Base-by-base conservation (phyloP, 2,113 vertebrate species). In the Saiga tatarica region DNA sequence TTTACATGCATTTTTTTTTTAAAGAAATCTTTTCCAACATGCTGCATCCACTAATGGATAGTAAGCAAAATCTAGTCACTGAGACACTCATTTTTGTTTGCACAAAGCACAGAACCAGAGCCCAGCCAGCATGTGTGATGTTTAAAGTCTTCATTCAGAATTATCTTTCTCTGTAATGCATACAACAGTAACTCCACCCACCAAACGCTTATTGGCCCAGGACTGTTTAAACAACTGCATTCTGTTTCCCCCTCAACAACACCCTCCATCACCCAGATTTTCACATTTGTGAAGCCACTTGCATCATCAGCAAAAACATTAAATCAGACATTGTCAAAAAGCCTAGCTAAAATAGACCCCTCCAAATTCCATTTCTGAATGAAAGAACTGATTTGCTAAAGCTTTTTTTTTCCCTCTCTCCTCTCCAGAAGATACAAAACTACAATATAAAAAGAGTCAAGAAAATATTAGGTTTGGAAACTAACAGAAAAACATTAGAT, bases 151-250 rank as follows among this genome's bases (percentile, higher is more conserved):
- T 98, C 99, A 99, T 99, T 99, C 96, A 99, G 98, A 99, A 99
- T 99, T 97, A 97, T 97, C 96, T 98, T 95, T 98, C 98, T 96
- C 83, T 95, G 98, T 95, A 98, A 98, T 96, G 98, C 98, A 96
- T 97, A 96, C 98, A 96, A 98, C 86, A 76, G 87, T 96, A 98
- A 99, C 99, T 99, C 99, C 99, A 91, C 99, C 94, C 98, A 87
- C 45, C 59, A 57, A 33, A 55, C 3, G 95, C 98, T 92, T 94
- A 99, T 99, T 99, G 99, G 99, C 98, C 98, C 96, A 0, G 33
- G 93, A 93, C 89, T 89, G 79, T 96, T 97, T 87, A 99, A 98
- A 95, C 98, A 97, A 96, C 30, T 47, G 97, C 96, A 33, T 92
- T 59, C 96, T 2, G 79, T 26, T 89, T 96, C 15, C 98, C 97